Conservation (phyloP, 2,888 invertebrate genomes). For the Oscheius sp. region DNA sequence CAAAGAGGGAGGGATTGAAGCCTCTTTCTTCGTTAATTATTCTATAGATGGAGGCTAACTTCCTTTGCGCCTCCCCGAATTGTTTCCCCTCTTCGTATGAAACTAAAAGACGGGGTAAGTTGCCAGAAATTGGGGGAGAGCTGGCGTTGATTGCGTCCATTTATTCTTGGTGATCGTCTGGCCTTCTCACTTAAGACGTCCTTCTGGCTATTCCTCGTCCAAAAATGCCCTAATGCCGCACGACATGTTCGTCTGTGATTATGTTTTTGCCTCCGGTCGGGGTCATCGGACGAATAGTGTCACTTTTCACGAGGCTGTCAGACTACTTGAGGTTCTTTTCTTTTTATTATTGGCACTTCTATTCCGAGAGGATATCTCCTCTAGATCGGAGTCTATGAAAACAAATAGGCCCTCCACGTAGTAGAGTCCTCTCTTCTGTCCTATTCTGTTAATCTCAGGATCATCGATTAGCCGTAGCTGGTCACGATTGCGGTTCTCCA, state of each 20-base stretch:
- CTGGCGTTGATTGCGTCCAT: conserved; percentile 13
- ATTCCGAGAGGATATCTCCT: no score
- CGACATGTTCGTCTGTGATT: conserved; percentile 25
- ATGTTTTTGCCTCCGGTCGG: neutral
- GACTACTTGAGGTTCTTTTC: conserved; percentile 9
- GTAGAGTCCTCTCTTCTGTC: neutral
- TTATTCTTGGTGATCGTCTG: neutral
- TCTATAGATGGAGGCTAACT: conserved; percentile 13
- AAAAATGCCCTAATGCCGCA: conserved; percentile 23
- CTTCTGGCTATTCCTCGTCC: neutral
- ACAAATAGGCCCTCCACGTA: no score
- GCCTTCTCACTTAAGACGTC: neutral
- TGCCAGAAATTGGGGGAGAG: neutral
- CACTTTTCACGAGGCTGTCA: conserved; percentile 10
- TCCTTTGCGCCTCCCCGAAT: conserved; percentile 3
- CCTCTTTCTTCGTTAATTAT: conserved; percentile 18
- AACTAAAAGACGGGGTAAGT: conserved; percentile 1
- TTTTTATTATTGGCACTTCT: no score
- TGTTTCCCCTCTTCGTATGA: neutral
- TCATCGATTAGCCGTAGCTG: conserved; percentile 51
- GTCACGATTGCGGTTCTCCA: conserved; percentile 14
- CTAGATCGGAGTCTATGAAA: no score
- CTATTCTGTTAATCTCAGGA: conserved; percentile 34
- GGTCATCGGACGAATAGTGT: conserved; percentile 13
- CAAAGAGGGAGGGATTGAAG: no score